These are phyloP conservation scores for Amblyteles armatorius DNA, from an alignment of 2,888 invertebrate genomes.

Conservation along the genomic window DNA sequence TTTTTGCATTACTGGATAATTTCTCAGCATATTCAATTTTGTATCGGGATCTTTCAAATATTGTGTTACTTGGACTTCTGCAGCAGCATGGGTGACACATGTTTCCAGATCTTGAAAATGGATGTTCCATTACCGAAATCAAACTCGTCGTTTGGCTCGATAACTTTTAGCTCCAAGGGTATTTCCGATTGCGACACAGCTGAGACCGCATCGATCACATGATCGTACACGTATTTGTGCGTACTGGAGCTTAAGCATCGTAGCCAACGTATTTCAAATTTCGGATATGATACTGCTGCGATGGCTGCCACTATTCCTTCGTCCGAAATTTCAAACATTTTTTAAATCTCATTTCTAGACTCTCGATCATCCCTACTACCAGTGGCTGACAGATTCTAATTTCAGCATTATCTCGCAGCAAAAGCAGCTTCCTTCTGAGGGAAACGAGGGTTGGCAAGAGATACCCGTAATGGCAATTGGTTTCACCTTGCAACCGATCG, in stretches of 20 bases:
- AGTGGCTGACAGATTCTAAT: slow-evolving; percentile 9
- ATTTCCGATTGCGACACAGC: neutral
- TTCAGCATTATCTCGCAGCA: neutral
- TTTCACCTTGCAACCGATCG: slow-evolving; percentile 43
- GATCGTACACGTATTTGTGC: neutral
- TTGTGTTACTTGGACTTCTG: slow-evolving; percentile 31
- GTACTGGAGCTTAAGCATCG: slow-evolving; percentile 1
- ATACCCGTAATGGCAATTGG: slow-evolving; percentile 38
- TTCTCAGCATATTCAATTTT: slow-evolving; percentile 17
- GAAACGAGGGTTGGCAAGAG: slow-evolving; percentile 46
- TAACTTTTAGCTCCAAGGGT: slow-evolving; percentile 1
- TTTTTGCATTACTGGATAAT: slow-evolving; percentile 38
- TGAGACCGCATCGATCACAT: slow-evolving; percentile 1
- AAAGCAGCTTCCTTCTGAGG: slow-evolving; percentile 27
- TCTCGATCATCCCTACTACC: neutral
- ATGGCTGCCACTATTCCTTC: slow-evolving; percentile 36
- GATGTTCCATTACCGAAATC: slow-evolving; percentile 27
- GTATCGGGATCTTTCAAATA: slow-evolving; percentile 19
- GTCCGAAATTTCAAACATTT: slow-evolving; percentile 25
- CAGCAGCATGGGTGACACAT: slow-evolving; percentile 18
- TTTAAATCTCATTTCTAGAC: slow-evolving; percentile 20
- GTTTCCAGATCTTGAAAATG: slow-evolving; percentile 17
- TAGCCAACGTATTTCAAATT: slow-evolving; percentile 39
- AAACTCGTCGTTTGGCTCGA: slow-evolving; percentile 10
- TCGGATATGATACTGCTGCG: slow-evolving; percentile 39